Evolutionary conservation across 2,797 vertebrate species (phyloP).

Genomic region (Diceros bicornis): DNA sequence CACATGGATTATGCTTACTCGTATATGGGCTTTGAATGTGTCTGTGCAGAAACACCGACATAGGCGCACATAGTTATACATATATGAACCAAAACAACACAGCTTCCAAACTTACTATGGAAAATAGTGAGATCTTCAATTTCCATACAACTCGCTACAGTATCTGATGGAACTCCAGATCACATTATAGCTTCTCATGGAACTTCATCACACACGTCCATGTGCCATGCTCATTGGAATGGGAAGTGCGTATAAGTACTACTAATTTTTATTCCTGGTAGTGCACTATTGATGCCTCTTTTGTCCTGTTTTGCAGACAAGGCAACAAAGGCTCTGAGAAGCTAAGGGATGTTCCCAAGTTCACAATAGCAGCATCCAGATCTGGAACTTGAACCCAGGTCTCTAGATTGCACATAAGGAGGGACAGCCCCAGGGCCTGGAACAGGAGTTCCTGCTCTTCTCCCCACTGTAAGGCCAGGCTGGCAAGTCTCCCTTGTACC

Average conservation of each 20-base stretch:
- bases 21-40: background rate
- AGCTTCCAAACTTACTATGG: background rate
- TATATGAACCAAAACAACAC: background rate
- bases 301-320: background rate
- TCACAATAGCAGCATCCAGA: background rate
- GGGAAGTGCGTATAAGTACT: too few species aligned
- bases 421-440: background rate
- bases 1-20: background rate
- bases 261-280: background rate
- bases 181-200: fast-evolving
- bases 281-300: background rate
- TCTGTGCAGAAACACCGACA: background rate
- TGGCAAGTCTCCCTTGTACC: background rate
- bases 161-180: background rate
- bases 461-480: background rate
- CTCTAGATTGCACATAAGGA: background rate
- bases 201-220: too few species aligned
- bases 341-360: background rate
- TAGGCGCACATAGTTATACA: background rate
- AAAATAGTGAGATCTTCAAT: background rate
- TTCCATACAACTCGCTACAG: fast-evolving
- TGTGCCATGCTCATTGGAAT: fast-evolving
- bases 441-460: background rate
- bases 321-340: background rate
- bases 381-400: background rate